Base-by-base conservation (phyloP, 2,113 vertebrate species). In the Beaufortia kweichowensis region DNA sequence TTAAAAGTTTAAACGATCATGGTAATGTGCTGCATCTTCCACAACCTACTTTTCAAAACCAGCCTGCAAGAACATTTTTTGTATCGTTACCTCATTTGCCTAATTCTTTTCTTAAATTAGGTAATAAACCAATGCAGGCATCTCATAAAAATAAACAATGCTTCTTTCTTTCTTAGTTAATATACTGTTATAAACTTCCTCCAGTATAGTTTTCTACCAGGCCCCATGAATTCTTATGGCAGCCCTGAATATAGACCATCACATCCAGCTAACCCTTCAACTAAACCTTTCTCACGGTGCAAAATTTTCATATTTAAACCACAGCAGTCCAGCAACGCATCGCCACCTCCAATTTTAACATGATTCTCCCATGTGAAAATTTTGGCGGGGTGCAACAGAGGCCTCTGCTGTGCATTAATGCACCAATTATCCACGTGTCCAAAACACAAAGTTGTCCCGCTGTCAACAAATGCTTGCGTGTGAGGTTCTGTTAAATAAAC, bases 401-500 rank as follows among this genome's bases (percentile, higher is more conserved):
- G 43, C 55, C 56, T 41, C 70, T 64, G 69, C 53, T 31, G 19
- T 10, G 48, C 46, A 81, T 81, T 78, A 81, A 43, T 60, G 21
- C 74, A 21, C 48, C 31, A 75, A 56, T 72, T 35, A 70, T 50
- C 46, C 48, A 12, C 26, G 26, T 15, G 53, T 57, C 75, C 63
- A 46, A 29, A 65, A 75, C 41, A 26, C 53, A 69, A 48, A 28
- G 21, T 64, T 53, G 62, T 78, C 66, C 48, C 48, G 26, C 70
- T 64, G 50, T 71, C 53, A 79, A 71, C 72, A 79, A 60, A 82
- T 76, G 66, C 81, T 66, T 48, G 64, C 65, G n/a, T 64, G 50
- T 39, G 59, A 17, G 59, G 4, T 79, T 65, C 35, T 59, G 56
- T 43, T 64, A 76, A 72, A 57, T 75, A 81, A 79, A 81, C 76